Conservation (phyloP, 2,888 invertebrate species). For the Tinea trinotella region DNA sequence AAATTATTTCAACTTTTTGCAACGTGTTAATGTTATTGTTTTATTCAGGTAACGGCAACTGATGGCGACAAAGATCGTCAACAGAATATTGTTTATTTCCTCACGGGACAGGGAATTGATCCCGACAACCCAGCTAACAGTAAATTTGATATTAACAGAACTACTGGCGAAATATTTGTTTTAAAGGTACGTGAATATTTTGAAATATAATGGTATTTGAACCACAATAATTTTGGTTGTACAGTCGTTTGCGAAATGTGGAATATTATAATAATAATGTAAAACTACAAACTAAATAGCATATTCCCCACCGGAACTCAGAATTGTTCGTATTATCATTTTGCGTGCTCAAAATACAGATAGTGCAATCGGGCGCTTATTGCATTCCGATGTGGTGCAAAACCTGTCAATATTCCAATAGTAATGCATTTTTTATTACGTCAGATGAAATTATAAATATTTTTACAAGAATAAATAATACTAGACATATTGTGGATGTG, state of each 20-base stretch:
- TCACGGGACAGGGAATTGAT: conserved; percentile 96
- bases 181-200: conserved; percentile 82
- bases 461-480: neutral
- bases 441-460: neutral
- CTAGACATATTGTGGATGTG: too few species aligned
- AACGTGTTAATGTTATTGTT: neutral
- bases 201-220: neutral
- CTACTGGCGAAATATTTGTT: conserved; percentile 95
- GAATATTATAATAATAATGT: conserved; percentile 9
- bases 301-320: conserved; percentile 4
- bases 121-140: conserved; percentile 95
- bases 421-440: neutral
- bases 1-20: neutral
- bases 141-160: conserved; percentile 96
- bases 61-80: conserved; percentile 96
- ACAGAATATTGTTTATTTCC: conserved; percentile 95
- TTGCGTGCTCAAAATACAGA: conserved; percentile 39
- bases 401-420: neutral
- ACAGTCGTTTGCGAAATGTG: neutral
- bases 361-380: conserved; percentile 47
- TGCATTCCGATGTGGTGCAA: conserved; percentile 33
- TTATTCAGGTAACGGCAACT: conserved; percentile 89
- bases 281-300: conserved; percentile 9
- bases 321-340: conserved; percentile 11
- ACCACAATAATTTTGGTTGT: neutral